Evolutionary conservation across 2,797 vertebrate genomes (phyloP), one percentile per base, ranked within the genome.

Genomic region (Iguana delicatissima): DNA sequence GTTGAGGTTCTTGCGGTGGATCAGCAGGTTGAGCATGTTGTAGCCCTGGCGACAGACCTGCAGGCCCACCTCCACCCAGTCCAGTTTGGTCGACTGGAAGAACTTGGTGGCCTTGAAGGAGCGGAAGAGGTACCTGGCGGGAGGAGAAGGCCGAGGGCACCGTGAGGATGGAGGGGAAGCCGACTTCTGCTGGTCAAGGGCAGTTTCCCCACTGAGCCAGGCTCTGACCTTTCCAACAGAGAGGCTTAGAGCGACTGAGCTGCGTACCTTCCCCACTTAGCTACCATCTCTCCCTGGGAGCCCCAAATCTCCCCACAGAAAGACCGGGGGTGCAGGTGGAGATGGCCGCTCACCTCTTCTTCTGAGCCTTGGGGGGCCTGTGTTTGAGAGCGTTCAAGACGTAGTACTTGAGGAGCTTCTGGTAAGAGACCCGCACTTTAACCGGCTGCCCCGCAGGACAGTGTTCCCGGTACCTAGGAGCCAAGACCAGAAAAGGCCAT

Each of bases 21-120:
- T 99, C 74, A 99, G 98, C 95, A 99, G 96, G 97, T 99, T 99
- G 67, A 99, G 98, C 99, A 99, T 99, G 96, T 99, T 99, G 98
- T 99, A 99, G 88, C 99, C 99, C 96, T 99, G 99, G 84, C 99
- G 97, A 96, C 99, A 99, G 82, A 99, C 99, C 96, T 99, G 99
- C 2, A 99, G 97, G 1, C 99, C 99, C 0, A 99, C 99, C 91
- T 99, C 99, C 93, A 99, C 99, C 99, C 99, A 99, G 95, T 99
- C 99, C 94, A 99, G 97, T 95, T 99, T 99, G 1, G 99, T 99
- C 0, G 99, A 99, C 97, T 99, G 99, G 95, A 99, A 99, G 96
- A 99, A 99, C 96, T 99, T 99, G 0, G 99, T 99, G 84, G 99
- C 98, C 96, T 99, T 99, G 97, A 99, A 99, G 79, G 99, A 99